phyloP scores from a whole-genome alignment of 2,113 vertebrate genomes.

The Atrichornis clamosus region DNA sequence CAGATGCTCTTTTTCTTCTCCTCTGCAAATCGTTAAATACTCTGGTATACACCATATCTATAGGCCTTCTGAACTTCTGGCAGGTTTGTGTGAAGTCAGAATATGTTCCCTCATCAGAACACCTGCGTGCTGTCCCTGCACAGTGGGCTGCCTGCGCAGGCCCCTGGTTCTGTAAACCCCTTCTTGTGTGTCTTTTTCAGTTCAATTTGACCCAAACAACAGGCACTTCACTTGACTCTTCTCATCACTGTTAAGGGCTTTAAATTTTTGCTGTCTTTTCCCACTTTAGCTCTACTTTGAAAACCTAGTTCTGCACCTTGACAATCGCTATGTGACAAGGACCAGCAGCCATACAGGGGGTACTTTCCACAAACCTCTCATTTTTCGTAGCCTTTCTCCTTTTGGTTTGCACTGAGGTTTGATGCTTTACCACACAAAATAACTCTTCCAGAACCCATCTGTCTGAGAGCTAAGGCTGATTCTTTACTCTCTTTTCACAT shows the following conservation, averaged over 20 bases:
- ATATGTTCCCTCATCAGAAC: rapidly evolving
- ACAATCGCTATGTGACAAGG: not conserved
- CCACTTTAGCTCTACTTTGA: not conserved
- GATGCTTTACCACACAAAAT: not conserved
- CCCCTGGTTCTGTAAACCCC: rapidly evolving
- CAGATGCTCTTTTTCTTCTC: not conserved
- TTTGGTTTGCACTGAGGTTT: not conserved
- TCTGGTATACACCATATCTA: not conserved
- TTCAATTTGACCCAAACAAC: not conserved
- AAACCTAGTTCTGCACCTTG: not conserved
- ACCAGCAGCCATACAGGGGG: not conserved
- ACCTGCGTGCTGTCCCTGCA: rapidly evolving
- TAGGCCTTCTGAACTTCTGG: not conserved
- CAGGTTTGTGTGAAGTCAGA: not conserved
- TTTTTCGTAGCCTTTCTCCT: not conserved
- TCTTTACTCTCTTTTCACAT: not conserved
- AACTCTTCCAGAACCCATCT: not conserved
- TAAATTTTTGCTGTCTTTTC: not conserved
- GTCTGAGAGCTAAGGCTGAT: not conserved
- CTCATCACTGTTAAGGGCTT: not conserved
- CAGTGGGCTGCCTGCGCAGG: not conserved
- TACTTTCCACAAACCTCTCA: not conserved
- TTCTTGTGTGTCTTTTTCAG: not conserved
- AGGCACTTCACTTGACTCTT: not conserved
- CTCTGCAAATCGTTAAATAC: not conserved